These are phyloP conservation scores for Carassius auratus DNA, from an alignment of 2,113 vertebrate species.

Conservation along the genomic window DNA sequence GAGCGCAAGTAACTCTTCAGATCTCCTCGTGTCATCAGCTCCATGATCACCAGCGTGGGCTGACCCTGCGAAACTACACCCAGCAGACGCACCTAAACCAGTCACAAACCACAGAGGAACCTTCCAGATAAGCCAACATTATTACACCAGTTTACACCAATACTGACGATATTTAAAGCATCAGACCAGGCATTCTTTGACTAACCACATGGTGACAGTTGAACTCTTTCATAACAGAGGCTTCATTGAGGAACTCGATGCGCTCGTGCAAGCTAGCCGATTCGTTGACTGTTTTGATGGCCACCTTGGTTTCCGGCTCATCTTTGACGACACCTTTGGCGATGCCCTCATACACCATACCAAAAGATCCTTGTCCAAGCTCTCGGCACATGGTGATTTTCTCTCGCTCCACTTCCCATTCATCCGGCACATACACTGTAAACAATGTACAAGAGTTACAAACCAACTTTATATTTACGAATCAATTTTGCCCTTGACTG, in stretches of 20 bases:
- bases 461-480: background rate
- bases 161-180: background rate
- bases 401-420: constrained; percentile 96
- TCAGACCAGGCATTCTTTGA: background rate
- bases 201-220: constrained; percentile 98
- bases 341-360: constrained; percentile 98
- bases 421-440: constrained; percentile 94
- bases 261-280: constrained; percentile 95
- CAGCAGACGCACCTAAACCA: constrained; percentile 88
- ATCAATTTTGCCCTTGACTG: background rate
- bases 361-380: constrained; percentile 96
- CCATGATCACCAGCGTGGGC: constrained; percentile 98
- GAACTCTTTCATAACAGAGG: constrained; percentile 99
- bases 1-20: constrained; percentile 96
- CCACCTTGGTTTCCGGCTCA: constrained; percentile 89
- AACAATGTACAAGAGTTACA: background rate
- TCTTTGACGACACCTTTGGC: constrained; percentile 97
- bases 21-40: constrained; percentile 96
- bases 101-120: constrained; percentile 40
- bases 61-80: constrained; percentile 98
- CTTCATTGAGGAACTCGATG: constrained; percentile 97
- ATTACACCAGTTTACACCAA: background rate
- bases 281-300: constrained; percentile 97
- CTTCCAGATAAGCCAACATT: background rate
- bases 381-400: constrained; percentile 93